Evolutionary conservation across 37 sponge, comb jelly and placozoan genomes (phyloP), one percentile per base, ranked within the genome.

Genomic region (Amphimedon queenslandica): DNA sequence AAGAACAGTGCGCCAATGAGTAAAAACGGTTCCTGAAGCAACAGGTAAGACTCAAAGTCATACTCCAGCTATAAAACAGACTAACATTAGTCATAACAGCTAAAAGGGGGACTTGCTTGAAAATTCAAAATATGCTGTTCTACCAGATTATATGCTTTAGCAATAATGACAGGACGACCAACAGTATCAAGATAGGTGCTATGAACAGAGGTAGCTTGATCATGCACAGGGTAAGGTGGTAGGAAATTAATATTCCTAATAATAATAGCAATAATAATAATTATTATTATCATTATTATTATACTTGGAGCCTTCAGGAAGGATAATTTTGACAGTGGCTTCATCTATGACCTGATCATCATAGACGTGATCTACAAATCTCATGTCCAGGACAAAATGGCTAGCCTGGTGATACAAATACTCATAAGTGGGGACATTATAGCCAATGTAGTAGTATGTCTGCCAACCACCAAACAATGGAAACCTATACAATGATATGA

Each of bases 381-480:
- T 74, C 88, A 96, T 90, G 66, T 84, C 84, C 70, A 96, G 72
- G 33, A 61, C 41, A 64, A 77, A 96, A 23, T 77, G 81, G 42
- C 77, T 87, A 0, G 94, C 97, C 4, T 23, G 18, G 66, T 82
- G 86, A 20, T 66, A 90, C 39, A 96, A 67, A 63, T 94, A 94
- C 78, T 96, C 94, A 42, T 93, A 90, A 33, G 82, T 83, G 28
- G 97, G 97, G 30, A 96, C 40, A 38, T 93, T 96, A 90, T 96
- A 96, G 31, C 97, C 97, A 57, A 90, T 76, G 65, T 84, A 84
- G 71, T 96, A 96, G 18, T 86, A 61, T 21, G 97, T 96, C 77
- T 96, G 88, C 97, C 97, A 96, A 28, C 97, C 97, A 27, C 97
- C 97, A 67, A 96, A 96, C 43, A 96, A 79, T 32, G 97, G 97